Percentiles rank a stretch among this genome's conserved stretches.
These are phyloP conservation scores for Atlantisia rogersi DNA, from an alignment of 2,113 vertebrate species.

Conservation along the genomic window DNA sequence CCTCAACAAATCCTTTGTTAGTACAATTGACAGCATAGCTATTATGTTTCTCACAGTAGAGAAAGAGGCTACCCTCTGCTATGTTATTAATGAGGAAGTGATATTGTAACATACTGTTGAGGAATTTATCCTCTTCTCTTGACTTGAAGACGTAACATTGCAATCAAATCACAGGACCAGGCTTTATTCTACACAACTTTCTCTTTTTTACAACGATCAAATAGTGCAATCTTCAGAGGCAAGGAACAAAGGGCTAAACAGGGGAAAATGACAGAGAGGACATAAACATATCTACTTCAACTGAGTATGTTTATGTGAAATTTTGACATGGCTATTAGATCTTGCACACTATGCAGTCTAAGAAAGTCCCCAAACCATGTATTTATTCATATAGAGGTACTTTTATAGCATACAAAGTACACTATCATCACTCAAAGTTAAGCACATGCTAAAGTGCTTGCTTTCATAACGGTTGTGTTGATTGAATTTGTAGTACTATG, in stretches of 20 bases:
- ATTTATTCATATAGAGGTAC: background rate
- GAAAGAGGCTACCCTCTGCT: background rate
- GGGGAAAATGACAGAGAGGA: background rate
- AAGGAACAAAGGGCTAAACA: background rate
- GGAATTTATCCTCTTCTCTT: background rate
- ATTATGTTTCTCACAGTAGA: background rate
- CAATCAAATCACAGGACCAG: background rate
- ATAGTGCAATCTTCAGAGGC: background rate
- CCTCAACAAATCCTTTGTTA: no score
- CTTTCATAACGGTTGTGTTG: background rate
- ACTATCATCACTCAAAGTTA: background rate
- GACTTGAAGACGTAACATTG: background rate
- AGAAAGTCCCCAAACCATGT: background rate
- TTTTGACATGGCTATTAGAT: background rate
- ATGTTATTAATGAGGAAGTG: background rate
- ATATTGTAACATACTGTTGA: background rate
- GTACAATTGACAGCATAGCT: background rate
- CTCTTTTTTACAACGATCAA: background rate
- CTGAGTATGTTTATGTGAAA: background rate
- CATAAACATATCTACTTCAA: background rate
- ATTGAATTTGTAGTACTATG: background rate
- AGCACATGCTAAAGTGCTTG: background rate
- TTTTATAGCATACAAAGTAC: background rate
- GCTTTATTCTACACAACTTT: background rate
- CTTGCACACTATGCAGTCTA: background rate